Base-by-base conservation (phyloP, 2,113 vertebrate genomes). In the Leiothrix lutea region DNA sequence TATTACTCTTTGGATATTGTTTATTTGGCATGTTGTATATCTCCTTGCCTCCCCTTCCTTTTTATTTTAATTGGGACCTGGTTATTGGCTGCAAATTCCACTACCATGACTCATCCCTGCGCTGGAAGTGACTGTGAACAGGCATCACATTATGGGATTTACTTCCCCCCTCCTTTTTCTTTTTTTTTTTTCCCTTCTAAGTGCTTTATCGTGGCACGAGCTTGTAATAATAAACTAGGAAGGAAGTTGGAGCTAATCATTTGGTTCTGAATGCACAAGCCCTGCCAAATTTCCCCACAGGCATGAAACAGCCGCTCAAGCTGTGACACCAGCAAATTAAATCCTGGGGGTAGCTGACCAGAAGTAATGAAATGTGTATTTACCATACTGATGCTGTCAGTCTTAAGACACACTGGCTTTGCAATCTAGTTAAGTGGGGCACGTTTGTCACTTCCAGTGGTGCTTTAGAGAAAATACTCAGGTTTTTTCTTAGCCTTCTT, bases 301-400 rank as follows among this genome's bases (percentile, higher is more conserved):
- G 95, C 94, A 87, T 38, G 57, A 94, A 97, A 86, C 67, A 89
- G 93, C 91, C 35, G 7, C 91, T 97, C 88, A 87, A 86, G 88
- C 96, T 97, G 95, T 89, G 95, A 94, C 96, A 96, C 95, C 93
- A 92, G 95, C 95, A 97, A 96, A 97, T 97, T 96, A 94, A 95
- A 97, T 95, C 86, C 95, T 94, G 80, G 69, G 67, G 91, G 56
- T 84, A 97, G 96, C 89, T 97, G 95, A 95, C 95, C 95, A 97
- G 92, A 97, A 96, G 91, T 93, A 95, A 96, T 97, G 96, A 97
- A 97, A 97, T 97, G 96, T 97, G 96, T 95, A 96, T 95, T 94
- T 96, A 95, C 95, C 93, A 95, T 91, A 93, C 79, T 94, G 96
- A 97, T 95, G 94, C 95, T 97, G 96, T 97, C 96, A 96, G 75